A percentile compares a stretch with the other conserved stretches of the same genome.
Evolutionary conservation across 2,797 vertebrate genomes (phyloP).

Genomic region (Lacerta agilis): DNA sequence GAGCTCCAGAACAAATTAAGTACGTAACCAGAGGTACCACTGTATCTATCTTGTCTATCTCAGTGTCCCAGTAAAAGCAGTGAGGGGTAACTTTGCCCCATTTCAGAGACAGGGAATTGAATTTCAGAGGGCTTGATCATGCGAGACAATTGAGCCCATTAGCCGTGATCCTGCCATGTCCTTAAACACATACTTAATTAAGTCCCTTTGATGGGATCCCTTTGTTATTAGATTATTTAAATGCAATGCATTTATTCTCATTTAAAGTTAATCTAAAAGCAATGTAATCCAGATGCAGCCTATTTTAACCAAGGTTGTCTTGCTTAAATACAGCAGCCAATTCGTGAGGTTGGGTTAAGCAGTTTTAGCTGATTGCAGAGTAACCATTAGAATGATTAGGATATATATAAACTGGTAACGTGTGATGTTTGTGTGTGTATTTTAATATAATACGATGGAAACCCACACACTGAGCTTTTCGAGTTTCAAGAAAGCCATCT

Average conservation of each 20-base stretch:
- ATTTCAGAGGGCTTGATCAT: neutral
- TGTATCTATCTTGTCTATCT: neutral
- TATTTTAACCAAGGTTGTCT: constrained; percentile 30
- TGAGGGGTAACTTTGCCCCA: constrained; percentile 9
- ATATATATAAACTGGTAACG: neutral
- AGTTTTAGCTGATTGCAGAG: constrained; percentile 7
- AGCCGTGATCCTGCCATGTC: constrained; percentile 17
- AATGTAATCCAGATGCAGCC: neutral
- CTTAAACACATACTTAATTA: constrained; percentile 36
- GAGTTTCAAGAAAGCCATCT: neutral
- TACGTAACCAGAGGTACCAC: no score
- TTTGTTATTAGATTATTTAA: constrained; percentile 29
- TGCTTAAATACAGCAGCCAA: neutral
- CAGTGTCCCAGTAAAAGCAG: neutral
- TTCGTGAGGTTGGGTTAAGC: constrained; percentile 7
- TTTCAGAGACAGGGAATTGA: constrained; percentile 21
- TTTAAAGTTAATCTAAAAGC: neutral
- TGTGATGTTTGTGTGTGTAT: neutral
- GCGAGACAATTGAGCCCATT: neutral
- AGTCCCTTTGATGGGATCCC: constrained; percentile 18
- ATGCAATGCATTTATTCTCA: constrained; percentile 31
- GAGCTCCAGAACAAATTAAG: no score
- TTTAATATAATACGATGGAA: constrained; percentile 7
- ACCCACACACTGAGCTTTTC: neutral
- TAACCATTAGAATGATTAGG: neutral